Evolutionary conservation across 2,113 vertebrate genomes (phyloP).

Genomic region (Caretta caretta): DNA sequence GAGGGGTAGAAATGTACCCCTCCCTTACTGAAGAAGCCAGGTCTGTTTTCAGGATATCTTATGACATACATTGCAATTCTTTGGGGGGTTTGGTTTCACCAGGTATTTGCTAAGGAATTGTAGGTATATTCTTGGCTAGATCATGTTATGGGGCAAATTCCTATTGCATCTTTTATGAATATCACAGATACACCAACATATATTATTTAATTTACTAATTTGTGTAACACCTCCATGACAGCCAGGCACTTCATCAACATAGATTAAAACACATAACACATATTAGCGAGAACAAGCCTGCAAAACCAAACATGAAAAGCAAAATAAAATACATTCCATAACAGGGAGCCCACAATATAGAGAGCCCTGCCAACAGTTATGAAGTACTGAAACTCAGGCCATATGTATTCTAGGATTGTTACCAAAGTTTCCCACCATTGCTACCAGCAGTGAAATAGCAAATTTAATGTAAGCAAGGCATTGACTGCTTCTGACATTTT

Average conservation of each 20-base stretch:
- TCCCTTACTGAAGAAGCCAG: background rate
- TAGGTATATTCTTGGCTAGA: background rate
- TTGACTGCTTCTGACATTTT: constrained; percentile 24
- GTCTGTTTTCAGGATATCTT: background rate
- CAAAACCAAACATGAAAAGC: background rate
- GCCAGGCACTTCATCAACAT: background rate
- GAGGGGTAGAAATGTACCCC: background rate
- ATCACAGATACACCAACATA: background rate
- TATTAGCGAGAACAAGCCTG: background rate
- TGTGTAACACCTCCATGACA: background rate
- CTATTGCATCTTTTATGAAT: background rate
- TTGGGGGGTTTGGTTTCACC: background rate
- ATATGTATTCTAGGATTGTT: background rate
- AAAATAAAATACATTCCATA: background rate
- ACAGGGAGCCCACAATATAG: background rate
- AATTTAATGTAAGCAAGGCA: accelerated
- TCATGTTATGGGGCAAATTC: background rate
- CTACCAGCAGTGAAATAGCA: background rate
- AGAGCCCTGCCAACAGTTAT: background rate
- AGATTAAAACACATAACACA: background rate
- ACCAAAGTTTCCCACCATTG: background rate
- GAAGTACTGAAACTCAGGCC: background rate
- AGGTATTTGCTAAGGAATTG: background rate
- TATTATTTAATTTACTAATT: background rate
- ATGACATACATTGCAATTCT: background rate